phyloP scores from a whole-genome alignment of 1,140 invertebrate species.

The Odontomachus brunneus region DNA sequence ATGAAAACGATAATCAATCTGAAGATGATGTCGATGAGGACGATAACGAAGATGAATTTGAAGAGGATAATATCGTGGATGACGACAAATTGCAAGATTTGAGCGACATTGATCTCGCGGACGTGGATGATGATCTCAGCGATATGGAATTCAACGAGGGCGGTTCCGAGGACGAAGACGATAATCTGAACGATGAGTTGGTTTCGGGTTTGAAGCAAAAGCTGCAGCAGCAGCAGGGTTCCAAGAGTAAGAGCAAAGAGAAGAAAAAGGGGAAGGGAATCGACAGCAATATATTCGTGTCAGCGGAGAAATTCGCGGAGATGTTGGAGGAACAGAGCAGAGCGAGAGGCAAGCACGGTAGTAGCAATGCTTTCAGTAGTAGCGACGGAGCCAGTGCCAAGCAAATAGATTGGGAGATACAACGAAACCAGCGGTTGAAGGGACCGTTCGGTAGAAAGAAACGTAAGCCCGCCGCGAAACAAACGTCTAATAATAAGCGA shows the following conservation, averaged over 20 bases:
- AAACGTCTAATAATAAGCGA: slow-evolving; percentile 57
- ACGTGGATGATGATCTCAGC: slow-evolving; percentile 71
- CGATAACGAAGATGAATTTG: slow-evolving; percentile 77
- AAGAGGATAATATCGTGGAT: slow-evolving; percentile 66
- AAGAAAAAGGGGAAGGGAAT: slow-evolving; percentile 63
- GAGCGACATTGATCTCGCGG: slow-evolving; percentile 65
- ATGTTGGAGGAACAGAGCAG: slow-evolving; percentile 89
- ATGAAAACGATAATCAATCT: slow-evolving; percentile 77
- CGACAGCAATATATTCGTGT: slow-evolving; percentile 87
- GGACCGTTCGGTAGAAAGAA: slow-evolving; percentile 68
- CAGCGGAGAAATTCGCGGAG: slow-evolving; percentile 91
- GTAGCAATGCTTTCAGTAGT: slow-evolving; percentile 87
- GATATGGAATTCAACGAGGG: slow-evolving; percentile 72
- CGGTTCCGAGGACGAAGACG: slow-evolving; percentile 56
- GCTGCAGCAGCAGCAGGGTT: slow-evolving; percentile 3
- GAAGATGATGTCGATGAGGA: slow-evolving; percentile 78
- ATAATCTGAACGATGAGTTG: slow-evolving; percentile 26
- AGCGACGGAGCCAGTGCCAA: slow-evolving; percentile 89
- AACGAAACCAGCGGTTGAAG: slow-evolving; percentile 81
- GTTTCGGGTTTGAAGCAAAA: slow-evolving; percentile 44
- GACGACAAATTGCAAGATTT: slow-evolving; percentile 72
- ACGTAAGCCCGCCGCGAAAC: slow-evolving; percentile 48
- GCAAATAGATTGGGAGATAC: slow-evolving; percentile 89
- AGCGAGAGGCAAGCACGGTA: slow-evolving; percentile 87
- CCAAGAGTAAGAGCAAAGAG: slow-evolving; percentile 39